Conservation (phyloP, 2,797 vertebrate species). For the Anguilla anguilla region DNA sequence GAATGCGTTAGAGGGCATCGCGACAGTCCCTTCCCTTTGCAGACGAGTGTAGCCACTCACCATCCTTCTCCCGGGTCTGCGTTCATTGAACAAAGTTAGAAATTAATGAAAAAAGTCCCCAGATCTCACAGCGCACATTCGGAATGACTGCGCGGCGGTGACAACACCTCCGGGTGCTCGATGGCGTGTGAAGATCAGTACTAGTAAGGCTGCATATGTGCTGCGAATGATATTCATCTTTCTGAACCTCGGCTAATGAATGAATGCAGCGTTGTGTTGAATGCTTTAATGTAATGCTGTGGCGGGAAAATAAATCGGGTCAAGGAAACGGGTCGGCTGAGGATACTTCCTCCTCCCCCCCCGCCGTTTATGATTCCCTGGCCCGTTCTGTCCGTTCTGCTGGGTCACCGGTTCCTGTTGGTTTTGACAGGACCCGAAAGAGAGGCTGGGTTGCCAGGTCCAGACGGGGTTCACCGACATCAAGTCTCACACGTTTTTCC, state of each 20-base stretch:
- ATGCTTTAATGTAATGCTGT: neutral
- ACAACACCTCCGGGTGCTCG: neutral
- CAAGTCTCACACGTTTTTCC: constrained; percentile 97
- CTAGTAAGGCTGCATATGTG: neutral
- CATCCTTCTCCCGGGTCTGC: neutral
- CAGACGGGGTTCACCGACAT: constrained; percentile 94
- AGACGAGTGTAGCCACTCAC: neutral
- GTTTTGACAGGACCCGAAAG: constrained; percentile 89
- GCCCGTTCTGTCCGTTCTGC: neutral
- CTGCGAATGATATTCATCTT: constrained; percentile 2
- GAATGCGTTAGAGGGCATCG: neutral
- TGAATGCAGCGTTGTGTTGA: neutral
- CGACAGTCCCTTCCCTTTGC: neutral
- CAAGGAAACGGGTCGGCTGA: neutral
- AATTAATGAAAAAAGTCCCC: neutral
- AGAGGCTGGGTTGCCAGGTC: constrained; percentile 92
- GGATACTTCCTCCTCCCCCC: neutral
- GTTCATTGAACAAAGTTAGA: neutral
- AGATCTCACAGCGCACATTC: neutral
- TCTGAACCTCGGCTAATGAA: neutral
- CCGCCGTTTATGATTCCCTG: neutral
- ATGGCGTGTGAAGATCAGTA: neutral
- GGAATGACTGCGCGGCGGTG: neutral
- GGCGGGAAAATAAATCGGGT: neutral
- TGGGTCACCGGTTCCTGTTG: constrained; percentile 44